Evolutionary conservation across 2,888 invertebrate genomes (phyloP), one percentile per base, ranked within the genome.

Genomic region (Leptura quadrifasciata): DNA sequence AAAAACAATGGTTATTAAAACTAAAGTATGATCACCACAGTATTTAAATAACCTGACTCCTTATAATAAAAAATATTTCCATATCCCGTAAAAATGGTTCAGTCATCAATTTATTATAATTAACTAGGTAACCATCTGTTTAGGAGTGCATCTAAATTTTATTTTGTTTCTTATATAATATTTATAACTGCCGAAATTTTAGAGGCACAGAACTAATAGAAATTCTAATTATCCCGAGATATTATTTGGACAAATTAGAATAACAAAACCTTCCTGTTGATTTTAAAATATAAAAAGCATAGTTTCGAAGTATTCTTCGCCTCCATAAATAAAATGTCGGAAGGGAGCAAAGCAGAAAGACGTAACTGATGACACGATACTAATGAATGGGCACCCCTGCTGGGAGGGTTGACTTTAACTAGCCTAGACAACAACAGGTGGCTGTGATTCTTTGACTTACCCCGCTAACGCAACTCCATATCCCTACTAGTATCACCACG

Each of bases 401-500:
- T 17, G 47, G 17, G 57, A 39, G 69, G 58, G 69, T 21, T 58
- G 39, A 35, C n/a, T 9, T 54, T 65, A 47, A 65, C 65, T 65
- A 54, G 24, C 52, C 39, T 63, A 21, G 35, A 17, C n/a, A 20
- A 24, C 35, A 69, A 75, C 71, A 64, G 72, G 72, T 77, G 69
- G 70, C 58, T 58, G 65, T 64, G 12, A 17, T 54, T 63, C 47
- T 65, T 70, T 72, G 52, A 79, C 91, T 88, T 89, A 91, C 91
- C 90, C 89, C 91, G 83, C 88, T 85, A 81, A 88, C 87, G 81
- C 89, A 86, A 79, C 89, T 87, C 85, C 88, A 86, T 86, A 91
- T 85, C 86, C 90, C 89, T 83, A 84, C 74, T 77, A 90, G 86
- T 84, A 90, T 86, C 87, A 90, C 91, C 88, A 90, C 88, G 87